A percentile compares a stretch with the other conserved stretches of the same genome.
These are phyloP conservation scores for Eclectus roratus DNA, from an alignment of 2,113 vertebrate genomes.

Conservation along the genomic window DNA sequence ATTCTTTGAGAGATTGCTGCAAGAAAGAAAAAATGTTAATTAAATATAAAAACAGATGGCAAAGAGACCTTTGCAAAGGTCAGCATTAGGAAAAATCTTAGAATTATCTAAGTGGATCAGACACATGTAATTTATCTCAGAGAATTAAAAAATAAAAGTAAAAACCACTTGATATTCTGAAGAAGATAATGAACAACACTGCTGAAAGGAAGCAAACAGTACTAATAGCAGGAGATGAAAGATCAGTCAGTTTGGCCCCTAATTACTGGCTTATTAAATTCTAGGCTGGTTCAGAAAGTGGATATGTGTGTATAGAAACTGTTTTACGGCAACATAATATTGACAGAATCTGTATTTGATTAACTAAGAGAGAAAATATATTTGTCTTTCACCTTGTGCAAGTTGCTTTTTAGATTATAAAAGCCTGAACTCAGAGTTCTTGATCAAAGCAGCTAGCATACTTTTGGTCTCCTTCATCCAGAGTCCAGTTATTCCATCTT, in stretches of 20 bases:
- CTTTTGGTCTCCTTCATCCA: background rate
- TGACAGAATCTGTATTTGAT: background rate
- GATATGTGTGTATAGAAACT: background rate
- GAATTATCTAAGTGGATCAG: slow-evolving; percentile 37
- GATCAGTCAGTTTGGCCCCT: background rate
- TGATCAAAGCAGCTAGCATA: background rate
- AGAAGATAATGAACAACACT: slow-evolving; percentile 24
- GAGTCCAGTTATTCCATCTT: background rate
- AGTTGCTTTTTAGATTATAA: background rate
- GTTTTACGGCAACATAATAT: background rate
- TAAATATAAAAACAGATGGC: slow-evolving; percentile 56
- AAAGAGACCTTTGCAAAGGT: slow-evolving; percentile 45
- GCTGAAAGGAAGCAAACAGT: background rate
- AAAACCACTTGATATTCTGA: slow-evolving; percentile 20
- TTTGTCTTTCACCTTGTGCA: background rate
- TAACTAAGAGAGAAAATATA: background rate
- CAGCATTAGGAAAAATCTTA: background rate
- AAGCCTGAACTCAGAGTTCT: background rate
- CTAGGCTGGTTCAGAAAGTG: background rate
- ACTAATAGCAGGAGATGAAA: slow-evolving; percentile 17
- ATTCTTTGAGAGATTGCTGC: slow-evolving; percentile 15
- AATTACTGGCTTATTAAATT: slow-evolving; percentile 6
- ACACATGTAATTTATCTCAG: slow-evolving; percentile 31
- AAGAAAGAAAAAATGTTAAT: slow-evolving; percentile 13
- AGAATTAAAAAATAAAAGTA: slow-evolving; percentile 19